phyloP scores from a whole-genome alignment of 2,797 vertebrate species.

The Ambastaia sidthimunki region DNA sequence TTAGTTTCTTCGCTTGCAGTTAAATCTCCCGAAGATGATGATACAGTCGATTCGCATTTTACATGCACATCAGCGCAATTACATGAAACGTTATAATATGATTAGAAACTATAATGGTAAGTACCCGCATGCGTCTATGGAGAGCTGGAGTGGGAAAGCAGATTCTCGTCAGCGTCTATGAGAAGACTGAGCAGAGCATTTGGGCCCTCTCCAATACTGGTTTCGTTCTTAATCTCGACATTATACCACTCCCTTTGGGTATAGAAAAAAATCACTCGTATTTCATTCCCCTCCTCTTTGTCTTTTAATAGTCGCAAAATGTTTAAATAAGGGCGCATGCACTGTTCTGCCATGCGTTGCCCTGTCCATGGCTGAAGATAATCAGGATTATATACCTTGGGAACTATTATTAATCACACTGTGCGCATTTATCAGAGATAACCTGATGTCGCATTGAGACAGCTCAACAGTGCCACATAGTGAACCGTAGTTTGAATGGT shows the following conservation, averaged over 20 bases:
- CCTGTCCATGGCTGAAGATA: constrained; percentile 47
- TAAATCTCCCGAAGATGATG: constrained; percentile 51
- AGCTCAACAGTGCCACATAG: constrained; percentile 65
- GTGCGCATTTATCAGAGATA: constrained; percentile 45
- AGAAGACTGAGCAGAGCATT: constrained; percentile 50
- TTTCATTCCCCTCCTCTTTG: constrained; percentile 60
- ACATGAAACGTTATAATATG: constrained; percentile 52
- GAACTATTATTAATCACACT: constrained; percentile 58
- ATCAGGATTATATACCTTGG: constrained; percentile 57
- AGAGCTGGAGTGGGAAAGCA: constrained; percentile 41
- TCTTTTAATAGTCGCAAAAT: constrained; percentile 11
- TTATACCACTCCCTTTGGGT: constrained; percentile 66
- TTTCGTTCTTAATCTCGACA: constrained; percentile 61
- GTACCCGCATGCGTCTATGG: constrained; percentile 41
- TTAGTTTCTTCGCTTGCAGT: constrained; percentile 40
- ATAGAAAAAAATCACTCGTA: constrained; percentile 53
- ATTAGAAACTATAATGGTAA: constrained; percentile 56
- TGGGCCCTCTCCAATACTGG: constrained; percentile 52
- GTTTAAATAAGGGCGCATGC: constrained; percentile 11
- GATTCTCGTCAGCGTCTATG: constrained; percentile 43
- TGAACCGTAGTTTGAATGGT: constrained; percentile 31
- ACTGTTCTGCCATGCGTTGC: constrained; percentile 14
- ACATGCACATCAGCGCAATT: constrained; percentile 52
- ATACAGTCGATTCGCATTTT: constrained; percentile 52
- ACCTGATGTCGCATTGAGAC: constrained; percentile 20